These are phyloP conservation scores for Premnoplex brunnescens DNA, from an alignment of 2,797 vertebrate species.

Conservation along the genomic window DNA sequence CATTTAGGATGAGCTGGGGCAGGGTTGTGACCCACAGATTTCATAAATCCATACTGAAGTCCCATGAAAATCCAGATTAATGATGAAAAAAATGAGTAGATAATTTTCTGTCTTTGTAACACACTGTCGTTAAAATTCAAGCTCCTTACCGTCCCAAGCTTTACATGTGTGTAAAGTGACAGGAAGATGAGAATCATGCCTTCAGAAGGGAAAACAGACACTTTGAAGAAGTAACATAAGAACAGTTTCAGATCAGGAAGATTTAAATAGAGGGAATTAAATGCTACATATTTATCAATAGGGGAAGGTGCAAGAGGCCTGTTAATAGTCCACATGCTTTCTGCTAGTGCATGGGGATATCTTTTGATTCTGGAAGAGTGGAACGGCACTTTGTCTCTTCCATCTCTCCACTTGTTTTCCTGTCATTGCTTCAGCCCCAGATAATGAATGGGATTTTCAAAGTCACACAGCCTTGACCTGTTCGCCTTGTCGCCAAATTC, in stretches of 20 bases:
- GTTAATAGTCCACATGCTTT: background rate
- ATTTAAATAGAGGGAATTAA: background rate
- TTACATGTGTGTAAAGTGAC: background rate
- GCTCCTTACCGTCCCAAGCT: background rate
- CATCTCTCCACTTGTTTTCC: background rate
- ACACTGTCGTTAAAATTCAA: background rate
- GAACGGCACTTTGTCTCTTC: background rate
- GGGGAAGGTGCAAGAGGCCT: background rate
- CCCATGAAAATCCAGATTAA: background rate
- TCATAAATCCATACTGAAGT: background rate
- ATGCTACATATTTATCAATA: background rate
- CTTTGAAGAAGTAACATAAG: background rate
- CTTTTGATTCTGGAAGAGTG: background rate
- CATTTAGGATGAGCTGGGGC: background rate
- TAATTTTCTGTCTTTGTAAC: background rate
- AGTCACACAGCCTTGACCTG: conserved; percentile 31
- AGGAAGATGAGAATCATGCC: background rate
- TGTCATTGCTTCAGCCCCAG: background rate
- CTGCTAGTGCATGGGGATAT: background rate
- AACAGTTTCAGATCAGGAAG: background rate
- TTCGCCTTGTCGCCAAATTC: background rate
- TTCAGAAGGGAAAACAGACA: background rate
- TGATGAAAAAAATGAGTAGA: background rate
- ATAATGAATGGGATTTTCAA: conserved; percentile 12
- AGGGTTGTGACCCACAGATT: background rate